Percentiles rank a stretch among this genome's conserved stretches.
Evolutionary conservation across 2,797 vertebrate genomes (phyloP).

Genomic region (Denticeps clupeoides): DNA sequence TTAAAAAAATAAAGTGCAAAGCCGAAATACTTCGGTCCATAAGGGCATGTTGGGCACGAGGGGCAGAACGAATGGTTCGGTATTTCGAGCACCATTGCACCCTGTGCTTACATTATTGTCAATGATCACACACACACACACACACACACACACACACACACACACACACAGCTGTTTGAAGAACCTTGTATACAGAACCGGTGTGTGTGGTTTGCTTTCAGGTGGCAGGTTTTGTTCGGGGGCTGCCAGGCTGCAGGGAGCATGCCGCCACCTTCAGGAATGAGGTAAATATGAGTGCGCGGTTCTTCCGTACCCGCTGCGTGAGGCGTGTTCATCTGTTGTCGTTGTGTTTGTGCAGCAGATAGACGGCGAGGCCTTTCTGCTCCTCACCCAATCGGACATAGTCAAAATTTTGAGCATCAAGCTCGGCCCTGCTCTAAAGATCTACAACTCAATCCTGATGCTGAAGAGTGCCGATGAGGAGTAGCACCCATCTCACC

Average conservation of each 20-base stretch:
- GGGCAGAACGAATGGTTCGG: too few relatives aligned
- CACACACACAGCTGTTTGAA: too few relatives aligned
- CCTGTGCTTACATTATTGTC: too few relatives aligned
- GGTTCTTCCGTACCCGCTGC: not conserved
- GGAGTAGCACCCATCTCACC: slow-evolving; percentile 40
- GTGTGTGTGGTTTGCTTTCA: slow-evolving; percentile 22
- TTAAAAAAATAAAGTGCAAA: too few relatives aligned
- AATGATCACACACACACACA: not conserved
- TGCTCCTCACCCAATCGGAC: slow-evolving; percentile 67
- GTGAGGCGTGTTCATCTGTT: not conserved
- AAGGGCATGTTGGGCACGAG: too few relatives aligned
- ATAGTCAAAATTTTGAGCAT: slow-evolving; percentile 73
- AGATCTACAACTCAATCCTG: slow-evolving; percentile 72
- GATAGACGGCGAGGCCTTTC: slow-evolving; percentile 70
- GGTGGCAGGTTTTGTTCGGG: slow-evolving; percentile 65
- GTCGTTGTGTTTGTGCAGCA: slow-evolving; percentile 39
- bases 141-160: not conserved
- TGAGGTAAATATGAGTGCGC: slow-evolving; percentile 44
- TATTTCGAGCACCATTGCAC: too few relatives aligned
- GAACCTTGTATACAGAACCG: too few relatives aligned
- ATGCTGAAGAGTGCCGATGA: slow-evolving; percentile 70
- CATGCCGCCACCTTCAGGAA: slow-evolving; percentile 66
- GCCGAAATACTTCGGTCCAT: too few relatives aligned
- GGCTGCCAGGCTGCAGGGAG: slow-evolving; percentile 66
- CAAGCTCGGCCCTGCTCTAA: slow-evolving; percentile 67